These are phyloP conservation scores for Botia kubotai DNA, from an alignment of 2,797 vertebrate genomes.

Conservation along the genomic window DNA sequence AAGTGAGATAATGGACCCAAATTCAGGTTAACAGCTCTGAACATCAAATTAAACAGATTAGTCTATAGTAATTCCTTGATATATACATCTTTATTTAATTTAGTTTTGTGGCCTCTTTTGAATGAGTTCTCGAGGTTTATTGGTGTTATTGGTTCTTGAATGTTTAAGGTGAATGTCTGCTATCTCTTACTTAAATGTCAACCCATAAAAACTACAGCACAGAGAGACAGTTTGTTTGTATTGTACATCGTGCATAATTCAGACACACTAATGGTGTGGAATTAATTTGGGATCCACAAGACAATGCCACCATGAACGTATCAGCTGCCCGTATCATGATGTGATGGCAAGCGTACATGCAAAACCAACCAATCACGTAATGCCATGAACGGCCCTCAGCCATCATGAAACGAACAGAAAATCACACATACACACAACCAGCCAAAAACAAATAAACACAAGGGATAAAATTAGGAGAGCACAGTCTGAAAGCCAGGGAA, in stretches of 20 bases:
- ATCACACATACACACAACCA: slow-evolving; percentile 29
- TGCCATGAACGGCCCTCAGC: slow-evolving; percentile 34
- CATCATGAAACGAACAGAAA: slow-evolving; percentile 45
- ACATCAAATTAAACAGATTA: too few relatives aligned
- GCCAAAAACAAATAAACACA: slow-evolving; percentile 26
- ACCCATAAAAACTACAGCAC: slow-evolving; percentile 51
- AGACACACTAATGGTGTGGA: slow-evolving; percentile 29
- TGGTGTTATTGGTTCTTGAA: background rate
- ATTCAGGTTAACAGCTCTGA: too few relatives aligned
- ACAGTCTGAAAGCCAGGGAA: slow-evolving; percentile 23
- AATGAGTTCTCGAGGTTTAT: too few relatives aligned
- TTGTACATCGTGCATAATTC: slow-evolving; percentile 42
- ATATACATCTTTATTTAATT: too few relatives aligned
- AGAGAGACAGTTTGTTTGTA: slow-evolving; percentile 7
- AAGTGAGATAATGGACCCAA: background rate
- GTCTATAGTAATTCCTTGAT: too few relatives aligned
- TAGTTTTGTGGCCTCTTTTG: too few relatives aligned
- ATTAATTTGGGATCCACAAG: slow-evolving; percentile 31
- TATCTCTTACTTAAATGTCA: slow-evolving; percentile 56
- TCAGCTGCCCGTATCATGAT: slow-evolving; percentile 53
- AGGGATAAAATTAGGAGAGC: background rate
- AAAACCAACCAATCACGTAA: slow-evolving; percentile 49
- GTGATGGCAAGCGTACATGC: slow-evolving; percentile 60
- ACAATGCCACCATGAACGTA: slow-evolving; percentile 24
- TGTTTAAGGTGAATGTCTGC: slow-evolving; percentile 51